Evolutionary conservation across 2,888 invertebrate genomes (phyloP), one percentile per base, ranked within the genome.

Genomic region (Yponomeuta sedellus): DNA sequence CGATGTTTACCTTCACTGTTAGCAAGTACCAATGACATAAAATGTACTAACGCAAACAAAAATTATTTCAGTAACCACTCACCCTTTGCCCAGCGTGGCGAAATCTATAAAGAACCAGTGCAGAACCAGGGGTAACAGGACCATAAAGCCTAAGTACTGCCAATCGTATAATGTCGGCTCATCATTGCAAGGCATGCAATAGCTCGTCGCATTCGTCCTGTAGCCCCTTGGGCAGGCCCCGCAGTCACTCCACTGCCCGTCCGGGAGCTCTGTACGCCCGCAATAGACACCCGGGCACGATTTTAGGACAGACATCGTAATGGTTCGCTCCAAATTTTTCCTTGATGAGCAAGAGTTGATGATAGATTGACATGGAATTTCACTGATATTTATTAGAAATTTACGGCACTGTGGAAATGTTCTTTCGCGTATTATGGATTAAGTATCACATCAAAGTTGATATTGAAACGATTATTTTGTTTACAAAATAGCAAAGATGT

Each of bases 61-160:
- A 5, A 34, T 8, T 34, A 8, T 8, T 34, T 34, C 34, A 34
- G 34, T 8, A 34, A 8, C 19, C 57, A 74, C 82, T 75, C 83
- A 95, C 95, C 93, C 94, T 78, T 96, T 93, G 70, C 94, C 92
- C 82, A 94, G 93, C 58, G 96, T 94, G 20, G 95, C 94, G 91
- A 94, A 92, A 80, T 98, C 98, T 66, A 99, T 98, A 77, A 96
- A 97, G 80, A 97, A 97, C 94, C 97, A 97, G 83, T 99, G 98
- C 67, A 98, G 88, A 62, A 98, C 94, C 59, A 99, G 86, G 0
- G 98, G 96, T 61, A 98, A 81, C 19, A 98, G 83, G 0, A 96
- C 97, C 97, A 99, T 98, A 78, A 99, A 99, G 1, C 97, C 97
- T 25, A 99, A 93, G 81, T 97, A 98, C 61, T 98, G 92, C 96